phyloP scores from a whole-genome alignment of 2,888 invertebrate species.

The Julus scandinavius region DNA sequence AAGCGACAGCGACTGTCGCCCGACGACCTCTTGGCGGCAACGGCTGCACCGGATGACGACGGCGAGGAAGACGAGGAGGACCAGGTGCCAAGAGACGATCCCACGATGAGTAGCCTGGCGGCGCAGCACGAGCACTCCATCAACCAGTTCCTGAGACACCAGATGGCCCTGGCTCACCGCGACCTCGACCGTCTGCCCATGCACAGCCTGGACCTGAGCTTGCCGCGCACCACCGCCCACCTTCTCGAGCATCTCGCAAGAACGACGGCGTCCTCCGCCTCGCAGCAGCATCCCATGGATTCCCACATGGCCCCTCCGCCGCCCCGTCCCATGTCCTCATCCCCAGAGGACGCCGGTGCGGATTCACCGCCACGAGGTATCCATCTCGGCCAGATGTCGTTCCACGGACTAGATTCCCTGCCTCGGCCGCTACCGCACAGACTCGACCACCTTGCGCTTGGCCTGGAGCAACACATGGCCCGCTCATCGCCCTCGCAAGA shows the following conservation, averaged over 20 bases:
- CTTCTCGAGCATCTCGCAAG: constrained; percentile 49
- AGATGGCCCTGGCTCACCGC: background rate
- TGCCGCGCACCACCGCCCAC: constrained; percentile 49
- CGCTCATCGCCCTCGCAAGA: constrained; percentile 45
- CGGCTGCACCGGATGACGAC: constrained; percentile 4
- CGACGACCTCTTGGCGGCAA: background rate
- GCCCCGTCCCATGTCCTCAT: constrained; percentile 42
- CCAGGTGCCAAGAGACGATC: background rate
- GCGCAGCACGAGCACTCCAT: constrained; percentile 44
- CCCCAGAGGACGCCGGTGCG: background rate
- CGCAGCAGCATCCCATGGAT: constrained; percentile 15
- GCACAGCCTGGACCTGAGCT: constrained; percentile 53
- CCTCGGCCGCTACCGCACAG: constrained; percentile 52
- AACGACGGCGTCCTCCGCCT: background rate
- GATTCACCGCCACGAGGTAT: constrained; percentile 48
- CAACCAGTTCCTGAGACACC: constrained; percentile 50
- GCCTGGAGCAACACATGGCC: constrained; percentile 28
- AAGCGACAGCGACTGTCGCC: background rate
- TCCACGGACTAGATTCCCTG: constrained; percentile 48
- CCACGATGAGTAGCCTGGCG: background rate
- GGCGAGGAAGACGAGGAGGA: background rate
- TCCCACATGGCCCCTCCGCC: background rate
- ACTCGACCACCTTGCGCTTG: constrained; percentile 38
- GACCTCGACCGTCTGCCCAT: constrained; percentile 49
- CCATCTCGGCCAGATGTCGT: constrained; percentile 49